Evolutionary conservation across 2,113 vertebrate species (phyloP).

Genomic region (Pachycephala philippinensis): DNA sequence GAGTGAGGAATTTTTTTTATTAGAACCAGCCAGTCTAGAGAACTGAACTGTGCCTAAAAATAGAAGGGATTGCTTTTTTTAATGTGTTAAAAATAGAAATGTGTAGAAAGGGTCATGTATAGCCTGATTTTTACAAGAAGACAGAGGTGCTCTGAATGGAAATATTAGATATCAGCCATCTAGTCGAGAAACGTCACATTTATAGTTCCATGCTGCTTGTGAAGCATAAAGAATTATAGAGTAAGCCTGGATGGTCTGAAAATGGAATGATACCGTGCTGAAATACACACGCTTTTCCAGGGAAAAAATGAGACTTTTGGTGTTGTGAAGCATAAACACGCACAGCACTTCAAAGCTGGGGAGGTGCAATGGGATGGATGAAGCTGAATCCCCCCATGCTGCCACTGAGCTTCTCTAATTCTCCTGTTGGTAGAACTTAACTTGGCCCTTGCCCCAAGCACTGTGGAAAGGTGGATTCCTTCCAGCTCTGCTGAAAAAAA

Average conservation of each 20-base stretch:
- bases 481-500: background rate
- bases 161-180: constrained; percentile 21
- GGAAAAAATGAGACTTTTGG: background rate
- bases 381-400: background rate
- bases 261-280: background rate
- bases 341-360: background rate
- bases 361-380: background rate
- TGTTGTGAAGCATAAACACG: background rate
- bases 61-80: constrained; percentile 54
- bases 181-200: background rate
- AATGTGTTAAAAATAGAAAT: constrained; percentile 69
- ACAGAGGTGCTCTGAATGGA: constrained; percentile 34
- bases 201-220: background rate
- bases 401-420: background rate
- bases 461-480: background rate
- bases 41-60: constrained; percentile 62
- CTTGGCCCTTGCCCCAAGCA: background rate
- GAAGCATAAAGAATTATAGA: background rate
- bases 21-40: constrained; percentile 57
- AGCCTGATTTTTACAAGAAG: constrained; percentile 31
- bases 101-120: constrained; percentile 41
- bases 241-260: background rate
- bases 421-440: background rate
- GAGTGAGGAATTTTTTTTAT: constrained; percentile 56
- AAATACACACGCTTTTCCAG: background rate